Evolutionary conservation across 2,113 vertebrate genomes (phyloP), one percentile per base, ranked within the genome.

Genomic region (Malurus cyaneus): DNA sequence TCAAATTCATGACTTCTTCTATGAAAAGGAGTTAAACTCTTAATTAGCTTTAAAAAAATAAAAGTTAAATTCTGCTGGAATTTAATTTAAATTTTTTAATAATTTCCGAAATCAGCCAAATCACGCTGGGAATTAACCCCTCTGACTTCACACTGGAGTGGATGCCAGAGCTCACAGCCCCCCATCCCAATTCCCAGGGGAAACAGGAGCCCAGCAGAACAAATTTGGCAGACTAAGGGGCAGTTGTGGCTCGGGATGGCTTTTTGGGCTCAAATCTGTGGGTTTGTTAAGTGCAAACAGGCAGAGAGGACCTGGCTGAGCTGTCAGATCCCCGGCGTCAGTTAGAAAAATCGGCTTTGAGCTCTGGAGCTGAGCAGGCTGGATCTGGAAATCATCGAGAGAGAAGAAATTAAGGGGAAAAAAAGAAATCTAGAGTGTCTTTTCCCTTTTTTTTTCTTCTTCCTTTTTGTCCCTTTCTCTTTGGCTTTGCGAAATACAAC

Each of bases 321-420:
- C 59, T 31, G 59, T 67, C 70, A 65, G 73, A 72, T 84, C 82
- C 86, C 74, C 80, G 85, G 76, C 60, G 80, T 92, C 92, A 90
- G 59, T 77, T 64, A 78, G 21, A 90, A 94, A 92, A 85, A 67
- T 44, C 86, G 3, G 78, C 79, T 76, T 78, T 89, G 81, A 86
- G 59, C 59, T 92, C 92, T 56, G 8, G 64, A 72, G 76, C 74
- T 85, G 74, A 65, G 70, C 71, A 36, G 88, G 66, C 84, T 39
- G 77, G 77, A 94, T 82, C 76, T 86, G 81, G 66, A 62, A 87
- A 94, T 85, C 52, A 78, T n/a, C 0, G 56, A 79, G 86, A 89
- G 56, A 89, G 42, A 56, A 66, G 18, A 72, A 76, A 86, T 41
- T 29, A 26, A 78, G 39, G 41, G 7, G 18, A 72, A 36, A 69